Evolutionary conservation across 2,797 vertebrate genomes (phyloP), one percentile per base, ranked within the genome.

Genomic region (Lithobates pipiens): DNA sequence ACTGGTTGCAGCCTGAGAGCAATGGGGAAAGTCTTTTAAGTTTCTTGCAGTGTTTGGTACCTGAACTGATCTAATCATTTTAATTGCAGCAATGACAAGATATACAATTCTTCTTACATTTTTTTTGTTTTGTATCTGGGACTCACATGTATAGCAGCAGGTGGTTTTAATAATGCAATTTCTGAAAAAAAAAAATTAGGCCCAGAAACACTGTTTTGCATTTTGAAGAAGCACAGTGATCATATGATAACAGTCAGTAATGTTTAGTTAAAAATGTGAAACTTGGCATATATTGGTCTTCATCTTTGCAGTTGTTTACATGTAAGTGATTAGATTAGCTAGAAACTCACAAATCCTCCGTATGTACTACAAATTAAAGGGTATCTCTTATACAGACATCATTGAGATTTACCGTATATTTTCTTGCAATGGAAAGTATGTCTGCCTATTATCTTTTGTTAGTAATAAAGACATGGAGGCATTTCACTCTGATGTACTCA

Each of bases 81-180:
- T 77, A 77, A 77, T 83, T 57, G 75, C 34, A 77, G 75, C 29
- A 27, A 3, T 34, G 46, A 67, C 50, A 42, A 69, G 82, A 46
- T 44, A 83, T 50, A 15, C 34, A 13, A 69, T 70, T 39, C 54
- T 74, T 82, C 50, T 75, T 32, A 74, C 23, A 44, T 25, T 63
- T 10, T 39, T 39, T 39, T 16, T n/a, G 70, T 57, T 32, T 9
- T 42, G 23, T 57, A 27, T 78, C 36, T 46, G 21, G 68, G 36
- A n/a, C 54, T 18, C 63, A 13, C 67, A 50, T 76, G 67, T 74
- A 76, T 54, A 70, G 63, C 10, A 83, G 67, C 82, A 83, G 82
- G 82, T 83, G 73, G 82, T 83, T 83, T 83, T 74, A 83, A 83
- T 83, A 83, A 76, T 83, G 10, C 46, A 50, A 10, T 77, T 77